phyloP scores from a whole-genome alignment of 1,140 invertebrate genomes.

The Pteromalus puparum region DNA sequence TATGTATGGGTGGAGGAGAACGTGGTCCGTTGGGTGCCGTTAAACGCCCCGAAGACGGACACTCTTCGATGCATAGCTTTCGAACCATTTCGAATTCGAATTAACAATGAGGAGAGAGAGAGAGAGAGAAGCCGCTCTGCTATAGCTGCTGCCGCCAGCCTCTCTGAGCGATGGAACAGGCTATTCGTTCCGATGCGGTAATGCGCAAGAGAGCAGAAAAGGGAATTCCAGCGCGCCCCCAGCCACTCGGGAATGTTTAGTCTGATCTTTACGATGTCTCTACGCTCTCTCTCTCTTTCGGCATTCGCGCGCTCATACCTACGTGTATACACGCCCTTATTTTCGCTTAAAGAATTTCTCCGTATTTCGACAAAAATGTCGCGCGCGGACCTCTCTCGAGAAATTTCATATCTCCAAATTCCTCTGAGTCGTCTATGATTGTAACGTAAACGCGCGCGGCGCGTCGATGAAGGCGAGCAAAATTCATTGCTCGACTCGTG shows the following conservation, averaged over 20 bases:
- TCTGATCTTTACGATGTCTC: constrained; percentile 18
- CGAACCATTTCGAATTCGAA: constrained; percentile 39
- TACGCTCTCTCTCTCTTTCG: background rate
- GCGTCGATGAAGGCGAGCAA: background rate
- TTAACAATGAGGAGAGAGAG: constrained; percentile 19
- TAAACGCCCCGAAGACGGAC: background rate
- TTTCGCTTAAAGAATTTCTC: background rate
- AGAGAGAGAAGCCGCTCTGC: background rate
- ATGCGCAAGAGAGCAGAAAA: constrained; percentile 6
- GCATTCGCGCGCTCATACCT: background rate
- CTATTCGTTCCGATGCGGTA: constrained; percentile 13
- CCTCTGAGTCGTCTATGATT: too few species aligned
- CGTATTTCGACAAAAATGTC: background rate
- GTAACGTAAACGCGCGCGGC: too few species aligned
- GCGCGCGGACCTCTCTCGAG: background rate
- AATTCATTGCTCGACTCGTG: background rate
- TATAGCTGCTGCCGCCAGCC: too few species aligned
- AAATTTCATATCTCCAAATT: background rate
- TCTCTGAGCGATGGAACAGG: constrained; percentile 5
- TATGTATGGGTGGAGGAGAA: too few species aligned
- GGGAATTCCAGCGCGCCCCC: background rate
- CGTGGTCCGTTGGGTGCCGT: constrained; percentile 4
- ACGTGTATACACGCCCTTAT: background rate
- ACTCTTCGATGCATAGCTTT: constrained; percentile 23
- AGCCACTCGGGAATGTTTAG: constrained; percentile 15